phyloP scores from a whole-genome alignment of 2,113 vertebrate species.

The Alligator mississippiensis region DNA sequence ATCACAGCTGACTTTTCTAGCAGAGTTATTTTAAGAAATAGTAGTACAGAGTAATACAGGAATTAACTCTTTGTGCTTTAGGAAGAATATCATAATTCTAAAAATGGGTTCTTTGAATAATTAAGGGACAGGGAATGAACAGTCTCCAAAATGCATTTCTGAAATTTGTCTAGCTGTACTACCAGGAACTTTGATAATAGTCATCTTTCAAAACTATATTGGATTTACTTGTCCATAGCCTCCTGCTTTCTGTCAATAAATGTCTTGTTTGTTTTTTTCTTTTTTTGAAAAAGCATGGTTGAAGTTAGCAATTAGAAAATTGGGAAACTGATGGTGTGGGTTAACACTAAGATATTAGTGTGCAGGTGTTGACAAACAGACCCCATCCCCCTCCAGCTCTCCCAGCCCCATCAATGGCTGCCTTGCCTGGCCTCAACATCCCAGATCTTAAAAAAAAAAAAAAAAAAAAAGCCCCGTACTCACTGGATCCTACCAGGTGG shows the following conservation, averaged over 20 bases:
- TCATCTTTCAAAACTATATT: not conserved
- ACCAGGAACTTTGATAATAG: slow-evolving; percentile 2
- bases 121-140: slow-evolving; percentile 1
- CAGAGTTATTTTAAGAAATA: slow-evolving; percentile 50
- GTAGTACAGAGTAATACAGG: slow-evolving; percentile 1
- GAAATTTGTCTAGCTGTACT: not conserved
- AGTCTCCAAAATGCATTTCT: slow-evolving; percentile 16
- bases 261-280: not conserved
- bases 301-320: not conserved
- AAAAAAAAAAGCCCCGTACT: too few species aligned
- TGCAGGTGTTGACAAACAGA: not conserved
- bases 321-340: not conserved
- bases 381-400: not conserved
- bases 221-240: slow-evolving; percentile 24
- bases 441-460: too few species aligned
- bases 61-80: slow-evolving; percentile 63
- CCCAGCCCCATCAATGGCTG: not conserved
- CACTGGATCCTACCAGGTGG: too few species aligned
- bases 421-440: not conserved
- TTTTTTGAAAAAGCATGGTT: not conserved
- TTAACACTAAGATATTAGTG: too few species aligned
- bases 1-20: slow-evolving; percentile 1
- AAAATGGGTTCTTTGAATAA: slow-evolving; percentile 20
- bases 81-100: not conserved
- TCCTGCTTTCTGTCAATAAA: not conserved